phyloP scores from a whole-genome alignment of 2,113 vertebrate species.

The Malaclemys terrapin region DNA sequence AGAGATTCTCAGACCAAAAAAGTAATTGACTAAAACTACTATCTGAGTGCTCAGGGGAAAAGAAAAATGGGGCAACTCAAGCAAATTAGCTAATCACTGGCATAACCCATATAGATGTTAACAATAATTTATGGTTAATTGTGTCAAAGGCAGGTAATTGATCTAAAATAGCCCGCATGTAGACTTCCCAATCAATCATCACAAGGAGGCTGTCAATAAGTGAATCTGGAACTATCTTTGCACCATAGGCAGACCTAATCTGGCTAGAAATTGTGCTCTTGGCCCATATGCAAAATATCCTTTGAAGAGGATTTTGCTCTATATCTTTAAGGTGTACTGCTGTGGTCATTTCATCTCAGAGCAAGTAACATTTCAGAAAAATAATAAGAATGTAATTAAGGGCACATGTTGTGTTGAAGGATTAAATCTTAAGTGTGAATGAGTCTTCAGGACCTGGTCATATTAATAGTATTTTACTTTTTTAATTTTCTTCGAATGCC shows the following conservation, averaged over 20 bases:
- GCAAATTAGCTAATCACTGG: background rate
- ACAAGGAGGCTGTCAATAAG: no score
- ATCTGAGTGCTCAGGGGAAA: background rate
- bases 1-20: background rate
- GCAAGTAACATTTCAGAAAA: background rate
- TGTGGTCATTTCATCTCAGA: no score
- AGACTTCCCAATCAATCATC: background rate
- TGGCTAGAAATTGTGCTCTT: background rate
- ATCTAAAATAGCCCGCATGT: background rate
- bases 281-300: background rate
- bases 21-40: background rate
- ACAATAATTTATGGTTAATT: rapidly evolving
- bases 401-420: background rate
- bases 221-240: no score
- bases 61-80: background rate
- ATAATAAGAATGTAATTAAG: background rate
- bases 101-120: background rate
- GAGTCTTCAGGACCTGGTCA: background rate
- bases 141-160: background rate
- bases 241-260: no score
- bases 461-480: background rate
- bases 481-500: background rate
- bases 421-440: background rate
- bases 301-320: background rate
- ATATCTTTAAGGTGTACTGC: background rate